Evolutionary conservation across 2,797 vertebrate species (phyloP).

Genomic region (Cirrhinus mrigala): DNA sequence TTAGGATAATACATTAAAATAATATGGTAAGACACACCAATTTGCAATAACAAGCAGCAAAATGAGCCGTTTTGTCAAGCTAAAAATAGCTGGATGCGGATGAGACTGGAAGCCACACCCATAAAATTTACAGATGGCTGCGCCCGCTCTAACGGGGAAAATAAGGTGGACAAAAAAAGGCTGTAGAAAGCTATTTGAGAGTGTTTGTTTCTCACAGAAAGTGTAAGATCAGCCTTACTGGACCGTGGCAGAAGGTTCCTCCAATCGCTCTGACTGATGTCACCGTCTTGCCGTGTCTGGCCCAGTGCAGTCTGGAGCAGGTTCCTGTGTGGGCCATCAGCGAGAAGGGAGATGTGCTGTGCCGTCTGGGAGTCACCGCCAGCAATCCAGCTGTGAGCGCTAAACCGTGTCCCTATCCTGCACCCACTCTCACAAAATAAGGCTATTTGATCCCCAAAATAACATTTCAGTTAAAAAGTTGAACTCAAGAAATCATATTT

Average conservation of each 20-base stretch:
- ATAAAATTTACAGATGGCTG: too few species aligned
- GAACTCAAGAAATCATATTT: neutral
- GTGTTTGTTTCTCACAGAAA: slow-evolving; percentile 78
- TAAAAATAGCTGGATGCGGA: too few species aligned
- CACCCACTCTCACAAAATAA: neutral
- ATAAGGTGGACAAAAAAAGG: neutral
- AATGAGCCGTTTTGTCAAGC: too few species aligned
- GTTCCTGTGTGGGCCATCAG: slow-evolving; percentile 93
- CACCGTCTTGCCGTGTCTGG: slow-evolving; percentile 88
- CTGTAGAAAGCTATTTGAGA: neutral
- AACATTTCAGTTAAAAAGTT: neutral
- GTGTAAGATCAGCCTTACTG: slow-evolving; percentile 88
- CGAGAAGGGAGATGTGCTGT: slow-evolving; percentile 95
- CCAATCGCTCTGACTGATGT: slow-evolving; percentile 88
- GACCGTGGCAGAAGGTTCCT: slow-evolving; percentile 93
- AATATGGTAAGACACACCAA: too few species aligned
- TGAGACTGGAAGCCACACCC: too few species aligned
- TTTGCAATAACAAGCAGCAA: too few species aligned
- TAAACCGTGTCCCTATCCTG: neutral
- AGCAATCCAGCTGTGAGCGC: slow-evolving; percentile 76
- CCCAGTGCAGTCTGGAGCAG: slow-evolving; percentile 76
- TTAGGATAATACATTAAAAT: too few species aligned
- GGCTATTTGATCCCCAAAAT: too few species aligned
- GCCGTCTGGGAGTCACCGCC: slow-evolving; percentile 87
- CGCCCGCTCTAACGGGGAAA: too few species aligned